These are phyloP conservation scores for Frieseomelitta varia DNA, from an alignment of 1,140 invertebrate species.

Conservation along the genomic window DNA sequence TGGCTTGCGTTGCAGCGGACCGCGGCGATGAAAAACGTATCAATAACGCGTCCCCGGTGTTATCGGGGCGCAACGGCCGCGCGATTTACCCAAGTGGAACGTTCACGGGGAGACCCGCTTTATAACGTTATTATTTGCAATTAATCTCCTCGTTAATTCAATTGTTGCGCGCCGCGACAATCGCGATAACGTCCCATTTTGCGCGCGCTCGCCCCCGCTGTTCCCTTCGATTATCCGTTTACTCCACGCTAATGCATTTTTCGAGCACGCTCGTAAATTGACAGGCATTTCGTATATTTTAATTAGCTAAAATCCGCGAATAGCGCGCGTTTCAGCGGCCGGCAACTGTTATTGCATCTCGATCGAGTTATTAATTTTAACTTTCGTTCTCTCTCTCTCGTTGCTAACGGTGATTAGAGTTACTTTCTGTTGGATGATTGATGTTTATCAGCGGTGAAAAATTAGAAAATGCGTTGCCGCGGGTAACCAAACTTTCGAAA, in stretches of 20 bases:
- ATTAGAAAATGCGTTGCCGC: no score
- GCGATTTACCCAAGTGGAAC: slow-evolving; percentile 17
- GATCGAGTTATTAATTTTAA: not conserved
- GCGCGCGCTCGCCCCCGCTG: not conserved
- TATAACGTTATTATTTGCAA: slow-evolving; percentile 30
- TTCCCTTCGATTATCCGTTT: not conserved
- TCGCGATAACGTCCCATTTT: not conserved
- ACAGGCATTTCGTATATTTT: not conserved
- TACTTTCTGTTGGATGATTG: no score
- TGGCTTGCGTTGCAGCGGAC: no score
- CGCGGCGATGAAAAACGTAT: slow-evolving; percentile 35
- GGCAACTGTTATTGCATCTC: not conserved
- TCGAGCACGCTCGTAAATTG: not conserved
- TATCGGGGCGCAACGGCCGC: slow-evolving; percentile 13
- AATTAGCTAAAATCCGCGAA: not conserved
- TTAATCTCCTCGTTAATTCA: slow-evolving; percentile 48
- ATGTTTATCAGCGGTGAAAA: no score
- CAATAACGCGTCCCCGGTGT: slow-evolving; percentile 13
- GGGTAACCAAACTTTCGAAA: no score
- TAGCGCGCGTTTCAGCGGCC: not conserved
- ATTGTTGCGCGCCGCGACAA: not conserved
- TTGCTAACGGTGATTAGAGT: no score
- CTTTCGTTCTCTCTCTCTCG: rapidly evolving
- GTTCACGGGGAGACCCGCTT: not conserved
- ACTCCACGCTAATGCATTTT: not conserved